phyloP scores from a whole-genome alignment of 2,113 vertebrate genomes.

The Corydoras sp. region DNA sequence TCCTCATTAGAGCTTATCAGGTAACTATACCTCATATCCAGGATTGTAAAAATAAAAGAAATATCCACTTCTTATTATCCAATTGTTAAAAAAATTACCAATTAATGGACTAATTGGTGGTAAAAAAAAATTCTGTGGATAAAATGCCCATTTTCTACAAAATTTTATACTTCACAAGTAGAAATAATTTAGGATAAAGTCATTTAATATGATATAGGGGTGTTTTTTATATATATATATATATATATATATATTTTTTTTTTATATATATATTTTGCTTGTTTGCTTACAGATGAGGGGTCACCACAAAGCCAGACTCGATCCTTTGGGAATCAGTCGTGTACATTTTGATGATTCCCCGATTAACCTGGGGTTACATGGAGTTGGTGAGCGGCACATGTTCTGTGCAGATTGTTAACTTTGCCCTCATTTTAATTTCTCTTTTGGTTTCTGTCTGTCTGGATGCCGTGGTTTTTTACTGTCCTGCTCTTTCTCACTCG shows the following conservation, averaged over 20 bases:
- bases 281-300: constrained; percentile 82
- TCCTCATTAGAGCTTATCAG: constrained; percentile 93
- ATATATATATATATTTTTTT: too few relatives aligned
- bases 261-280: too few relatives aligned
- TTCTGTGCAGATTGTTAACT: not conserved
- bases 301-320: constrained; percentile 91
- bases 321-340: constrained; percentile 94
- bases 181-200: too few relatives aligned
- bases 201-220: too few relatives aligned
- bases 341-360: constrained; percentile 91
- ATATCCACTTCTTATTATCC: too few relatives aligned
- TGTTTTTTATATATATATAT: too few relatives aligned
- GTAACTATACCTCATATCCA: constrained; percentile 51
- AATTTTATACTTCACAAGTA: too few relatives aligned
- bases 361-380: constrained; percentile 67
- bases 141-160: too few relatives aligned
- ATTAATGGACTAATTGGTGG: too few relatives aligned
- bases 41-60: not conserved
- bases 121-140: too few relatives aligned
- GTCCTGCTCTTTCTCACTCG: constrained; percentile 20
- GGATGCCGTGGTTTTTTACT: constrained; percentile 41
- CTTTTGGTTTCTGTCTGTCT: not conserved
- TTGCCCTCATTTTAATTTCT: constrained; percentile 20
- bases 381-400: too few relatives aligned
- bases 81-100: too few relatives aligned